Evolutionary conservation across 2,888 invertebrate genomes (phyloP).

Genomic region (Troides oblongomaculatus): DNA sequence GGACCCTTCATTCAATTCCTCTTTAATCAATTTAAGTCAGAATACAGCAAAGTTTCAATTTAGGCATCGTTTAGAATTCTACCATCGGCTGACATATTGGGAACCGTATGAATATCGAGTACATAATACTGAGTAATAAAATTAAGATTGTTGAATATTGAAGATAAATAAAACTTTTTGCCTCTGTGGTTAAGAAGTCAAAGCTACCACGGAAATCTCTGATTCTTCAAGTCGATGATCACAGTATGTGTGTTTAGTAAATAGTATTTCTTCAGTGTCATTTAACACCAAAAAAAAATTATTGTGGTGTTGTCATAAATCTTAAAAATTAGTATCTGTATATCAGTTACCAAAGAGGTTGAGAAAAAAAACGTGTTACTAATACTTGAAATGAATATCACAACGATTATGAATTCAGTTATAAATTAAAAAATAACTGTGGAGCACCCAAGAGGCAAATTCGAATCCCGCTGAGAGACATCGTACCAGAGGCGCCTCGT

Average conservation of each 20-base stretch:
- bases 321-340: not conserved
- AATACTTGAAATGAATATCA: constrained; percentile 33
- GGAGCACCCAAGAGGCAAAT: constrained; percentile 41
- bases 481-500: constrained; percentile 61
- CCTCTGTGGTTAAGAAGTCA: no score
- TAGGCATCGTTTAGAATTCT: constrained; percentile 49
- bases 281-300: no score
- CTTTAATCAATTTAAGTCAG: constrained; percentile 57
- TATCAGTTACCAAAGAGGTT: not conserved
- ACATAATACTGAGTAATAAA: not conserved
- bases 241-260: no score
- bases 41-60: constrained; percentile 65
- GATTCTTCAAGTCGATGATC: no score
- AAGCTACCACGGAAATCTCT: no score
- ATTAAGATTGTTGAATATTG: not conserved
- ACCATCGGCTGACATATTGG: constrained; percentile 37
- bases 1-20: constrained; percentile 48
- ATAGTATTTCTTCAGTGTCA: no score
- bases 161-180: no score
- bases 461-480: constrained; percentile 60
- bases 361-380: not conserved
- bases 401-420: constrained; percentile 51
- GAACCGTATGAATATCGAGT: constrained; percentile 33
- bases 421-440: constrained; percentile 65
- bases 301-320: not conserved